Base-by-base conservation (phyloP, 2,888 invertebrate species). In the Oligia fasciuncula region DNA sequence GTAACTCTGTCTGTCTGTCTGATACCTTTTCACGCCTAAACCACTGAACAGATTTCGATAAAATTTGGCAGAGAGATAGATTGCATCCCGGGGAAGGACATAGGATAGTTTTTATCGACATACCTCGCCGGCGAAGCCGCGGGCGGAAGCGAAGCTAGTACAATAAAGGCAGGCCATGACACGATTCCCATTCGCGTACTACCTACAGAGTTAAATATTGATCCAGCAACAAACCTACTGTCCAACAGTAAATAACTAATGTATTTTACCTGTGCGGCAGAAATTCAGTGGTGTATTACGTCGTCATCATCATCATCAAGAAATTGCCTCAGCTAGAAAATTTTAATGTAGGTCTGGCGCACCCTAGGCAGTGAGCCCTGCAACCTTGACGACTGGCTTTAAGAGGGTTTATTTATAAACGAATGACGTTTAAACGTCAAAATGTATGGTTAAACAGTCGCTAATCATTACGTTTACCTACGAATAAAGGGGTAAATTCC, bases 171-270 rank as follows among this genome's bases (percentile, higher is more conserved):
- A 66, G 43, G 51, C 66, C 80, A 46, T 80, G 79, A 72, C 80
- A 66, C 29, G 14, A 65, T 79, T 72, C 54, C 19, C 73, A 14
- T 73, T 51, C 43, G 29, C 35, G 51, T 60, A 49, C 23, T 1
- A 66, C 23, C 43, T 65, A 29, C 14, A 60, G 51, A 62, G 3
- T 54, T 35, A 40, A 5, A 6, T 49, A 76, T 80, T 62, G 68
- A 81, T 81, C 63, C 76, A 57, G 54, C 17, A n/a, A 49, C 54
- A 60, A 63, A 79, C 29, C 14, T 40, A 57, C 63, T 57, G 17
- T 72, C 63, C 72, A 57, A 29, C 29, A 72, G 54, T 79, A 54
- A 79, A 79, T 79, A 71, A 79, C 46, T 79, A 65, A 71, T 78
- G 35, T 19, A 68, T 14, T 19, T 40, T 11, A 77, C 35, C 19